phyloP scores from a whole-genome alignment of 2,113 vertebrate genomes.

The Calyptomena viridis region DNA sequence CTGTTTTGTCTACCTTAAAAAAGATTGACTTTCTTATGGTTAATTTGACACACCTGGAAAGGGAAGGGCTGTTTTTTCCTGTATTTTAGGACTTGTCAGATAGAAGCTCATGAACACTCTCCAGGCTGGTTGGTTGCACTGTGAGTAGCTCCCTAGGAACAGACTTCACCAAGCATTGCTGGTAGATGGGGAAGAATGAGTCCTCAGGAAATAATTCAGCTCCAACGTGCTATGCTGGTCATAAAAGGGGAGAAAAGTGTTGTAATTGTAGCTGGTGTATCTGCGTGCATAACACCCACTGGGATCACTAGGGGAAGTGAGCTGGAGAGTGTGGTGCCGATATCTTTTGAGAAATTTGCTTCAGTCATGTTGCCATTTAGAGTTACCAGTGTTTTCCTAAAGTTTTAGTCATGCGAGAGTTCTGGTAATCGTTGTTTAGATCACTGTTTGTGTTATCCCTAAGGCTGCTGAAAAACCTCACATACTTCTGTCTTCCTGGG shows the following conservation, averaged over 20 bases:
- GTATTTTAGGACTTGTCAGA: not conserved
- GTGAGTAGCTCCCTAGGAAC: not conserved
- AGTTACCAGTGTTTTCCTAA: not conserved
- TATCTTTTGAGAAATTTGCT: not conserved
- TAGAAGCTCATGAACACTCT: not conserved
- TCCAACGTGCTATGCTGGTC: not conserved
- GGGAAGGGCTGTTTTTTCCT: not conserved
- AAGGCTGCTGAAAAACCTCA: not conserved
- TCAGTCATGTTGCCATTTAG: not conserved
- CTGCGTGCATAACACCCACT: not conserved
- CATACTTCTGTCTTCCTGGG: not conserved
- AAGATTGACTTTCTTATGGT: not conserved
- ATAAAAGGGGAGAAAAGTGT: not conserved
- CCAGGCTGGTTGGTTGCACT: not conserved
- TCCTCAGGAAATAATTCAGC: not conserved
- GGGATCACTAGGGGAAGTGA: not conserved
- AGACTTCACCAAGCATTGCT: not conserved
- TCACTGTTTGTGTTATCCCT: not conserved
- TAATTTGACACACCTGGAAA: not conserved
- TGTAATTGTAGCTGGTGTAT: not conserved
- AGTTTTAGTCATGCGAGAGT: not conserved
- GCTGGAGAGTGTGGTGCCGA: not conserved
- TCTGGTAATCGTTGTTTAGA: not conserved
- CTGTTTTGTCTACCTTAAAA: not conserved
- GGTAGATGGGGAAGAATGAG: not conserved